These are phyloP conservation scores for Hipparchia sbordonii DNA, from an alignment of 2,888 invertebrate genomes.

Conservation along the genomic window DNA sequence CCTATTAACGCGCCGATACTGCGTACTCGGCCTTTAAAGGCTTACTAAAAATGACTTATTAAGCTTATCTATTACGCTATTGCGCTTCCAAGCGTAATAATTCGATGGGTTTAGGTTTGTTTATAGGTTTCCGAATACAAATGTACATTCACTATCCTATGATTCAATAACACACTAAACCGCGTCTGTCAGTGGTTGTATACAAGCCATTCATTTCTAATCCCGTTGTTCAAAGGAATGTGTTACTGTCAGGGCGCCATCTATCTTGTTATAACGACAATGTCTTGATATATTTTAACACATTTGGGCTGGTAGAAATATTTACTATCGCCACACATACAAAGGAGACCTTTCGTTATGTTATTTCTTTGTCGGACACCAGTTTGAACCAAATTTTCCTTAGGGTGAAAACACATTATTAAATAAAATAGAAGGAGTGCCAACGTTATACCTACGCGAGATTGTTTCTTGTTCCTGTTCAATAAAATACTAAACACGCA, in stretches of 20 bases:
- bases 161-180: conserved; percentile 1
- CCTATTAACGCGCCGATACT: too few species aligned
- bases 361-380: conserved; percentile 30
- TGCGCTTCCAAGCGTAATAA: background rate
- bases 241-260: conserved; percentile 67
- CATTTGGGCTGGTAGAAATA: conserved; percentile 77
- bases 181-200: conserved; percentile 35
- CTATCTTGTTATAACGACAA: conserved; percentile 79
- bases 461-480: too few species aligned
- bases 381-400: conserved; percentile 5
- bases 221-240: conserved; percentile 62
- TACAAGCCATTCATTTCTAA: conserved; percentile 61
- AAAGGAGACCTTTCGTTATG: conserved; percentile 50
- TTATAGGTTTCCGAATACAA: background rate
- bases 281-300: conserved; percentile 81
- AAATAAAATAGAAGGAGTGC: too few species aligned
- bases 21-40: too few species aligned
- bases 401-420: background rate
- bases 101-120: background rate
- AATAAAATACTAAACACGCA: too few species aligned
- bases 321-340: conserved; percentile 62
- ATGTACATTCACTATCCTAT: background rate
- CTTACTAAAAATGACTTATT: too few species aligned
- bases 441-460: too few species aligned
- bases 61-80: too few species aligned